Base-by-base conservation (phyloP, 2,888 invertebrate species). In the Seira musarum region DNA sequence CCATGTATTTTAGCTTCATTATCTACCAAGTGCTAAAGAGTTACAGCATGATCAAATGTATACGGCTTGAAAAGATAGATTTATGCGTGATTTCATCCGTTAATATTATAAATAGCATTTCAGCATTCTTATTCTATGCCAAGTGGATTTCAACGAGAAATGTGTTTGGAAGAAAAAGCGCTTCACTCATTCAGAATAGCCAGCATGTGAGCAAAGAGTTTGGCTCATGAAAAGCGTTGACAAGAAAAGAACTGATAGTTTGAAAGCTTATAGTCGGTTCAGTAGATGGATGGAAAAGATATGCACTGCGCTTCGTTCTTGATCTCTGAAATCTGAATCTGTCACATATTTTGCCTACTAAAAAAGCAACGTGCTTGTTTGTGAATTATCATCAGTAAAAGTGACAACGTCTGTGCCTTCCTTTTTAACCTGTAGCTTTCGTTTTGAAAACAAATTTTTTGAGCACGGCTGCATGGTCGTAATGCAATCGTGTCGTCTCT, bases 391-490 rank as follows among this genome's bases (percentile, higher is more conserved):
- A 8, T 8, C 30, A 30, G 60, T 22, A 5, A 60, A 21, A 40
- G 13, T 40, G 13, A 19, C 22, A 1, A 60, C 21, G 8, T 60
- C 22, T n/a, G n/a, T n/a, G n/a, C n/a, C n/a, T n/a, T n/a, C n/a
- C n/a, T 57, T 60, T 60, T 60, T 60, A 60, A 60, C 60, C 60
- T 60, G 60, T 60, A 60, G 60, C 60, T 60, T 60, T 21, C 22
- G n/a, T n/a, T 21, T 21, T 8, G n/a, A 60, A 13, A 60, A 21
- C n/a, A 21, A 21, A 60, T 22, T 60, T 22, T 60, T 60, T 60
- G 22, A 60, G 21, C 13, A 19, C 2, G 2, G 60, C 21, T 13
- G 15, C 53, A 30, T 53, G 53, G 17, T 17, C 15, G 17, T 17
- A 8, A 8, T 3, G 17, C 3, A 13, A 21, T 60, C 60, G 60